A percentile compares a stretch with the other conserved stretches of the same genome.
Evolutionary conservation across 1,140 invertebrate genomes (phyloP).

Genomic region (Hypothenemus hampei): DNA sequence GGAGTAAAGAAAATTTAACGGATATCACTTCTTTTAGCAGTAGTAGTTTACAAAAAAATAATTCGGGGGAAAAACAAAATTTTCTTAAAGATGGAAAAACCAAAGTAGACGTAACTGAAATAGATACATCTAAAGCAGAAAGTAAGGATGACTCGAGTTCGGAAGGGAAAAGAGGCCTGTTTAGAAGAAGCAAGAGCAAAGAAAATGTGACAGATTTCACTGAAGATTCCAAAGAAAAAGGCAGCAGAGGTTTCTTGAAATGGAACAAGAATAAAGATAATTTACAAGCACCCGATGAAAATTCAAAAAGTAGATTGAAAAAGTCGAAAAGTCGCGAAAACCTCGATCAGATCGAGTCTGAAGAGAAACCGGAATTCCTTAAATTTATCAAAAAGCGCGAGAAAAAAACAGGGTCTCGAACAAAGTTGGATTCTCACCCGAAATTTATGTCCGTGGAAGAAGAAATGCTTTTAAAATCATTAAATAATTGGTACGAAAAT

Average conservation of each 20-base stretch:
- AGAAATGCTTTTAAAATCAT: constrained; percentile 30
- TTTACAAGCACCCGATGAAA: constrained; percentile 1
- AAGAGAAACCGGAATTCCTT: constrained; percentile 11
- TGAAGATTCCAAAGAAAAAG: background rate
- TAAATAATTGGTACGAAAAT: constrained; percentile 32
- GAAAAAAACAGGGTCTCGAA: constrained; percentile 7
- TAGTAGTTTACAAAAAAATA: background rate
- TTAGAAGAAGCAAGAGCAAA: constrained; percentile 10
- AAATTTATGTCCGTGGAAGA: constrained; percentile 37
- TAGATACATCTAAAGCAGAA: background rate
- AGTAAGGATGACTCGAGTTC: background rate
- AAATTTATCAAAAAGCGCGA: constrained; percentile 27
- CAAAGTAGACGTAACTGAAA: constrained; percentile 5
- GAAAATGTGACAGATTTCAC: background rate
- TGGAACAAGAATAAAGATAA: constrained; percentile 17
- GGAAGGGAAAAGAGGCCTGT: background rate
- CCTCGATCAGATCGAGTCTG: constrained; percentile 2
- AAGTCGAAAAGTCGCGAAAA: constrained; percentile 9
- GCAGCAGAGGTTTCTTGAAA: constrained; percentile 9
- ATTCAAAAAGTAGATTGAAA: background rate
- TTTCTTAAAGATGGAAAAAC: constrained; percentile 13
- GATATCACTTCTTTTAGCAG: background rate
- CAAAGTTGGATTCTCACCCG: constrained; percentile 2
- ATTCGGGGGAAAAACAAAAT: background rate
- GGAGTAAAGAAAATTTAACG: too few species aligned